Base-by-base conservation (phyloP, 1,140 invertebrate species). In the Drosophila kepulauana region DNA sequence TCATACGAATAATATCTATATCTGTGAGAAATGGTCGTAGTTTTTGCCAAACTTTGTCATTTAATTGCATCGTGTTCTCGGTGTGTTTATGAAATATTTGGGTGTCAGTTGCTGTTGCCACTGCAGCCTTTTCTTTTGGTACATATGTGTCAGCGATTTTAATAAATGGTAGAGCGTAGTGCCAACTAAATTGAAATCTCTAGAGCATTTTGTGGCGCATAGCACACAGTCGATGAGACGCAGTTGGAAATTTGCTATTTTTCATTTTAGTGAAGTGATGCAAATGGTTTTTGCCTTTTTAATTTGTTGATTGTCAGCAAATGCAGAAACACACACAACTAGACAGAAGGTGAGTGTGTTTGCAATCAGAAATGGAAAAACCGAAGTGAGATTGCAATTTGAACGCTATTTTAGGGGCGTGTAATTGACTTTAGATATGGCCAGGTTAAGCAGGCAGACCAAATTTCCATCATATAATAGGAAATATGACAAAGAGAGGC, bases 291-390 rank as follows among this genome's bases (percentile, higher is more conserved):
- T 59, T 35, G 8, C 52, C 11, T 54, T 68, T 73, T 68, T 68
- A 74, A 74, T 74, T 74, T 74, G 71, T 45, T 68, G 71, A 74
- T 74, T 74, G 71, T 64, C 54, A 35, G 49, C 63, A 28, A 28
- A 51, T 49, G 46, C 56, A 56, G 15, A 2, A 56, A 28, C 25
- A 25, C 28, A 6, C 11, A 25, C 13, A 41, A 3, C 20, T 20
- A 20, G 3, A 20, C 3, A 20, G 16, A 5, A 3, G 7, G 30
- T 33, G 30, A 33, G 30, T 33, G 30, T 33, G 5, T 7, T 5
- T 7, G 20, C 1, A n/a, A 13, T 33, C 35, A 13, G 28, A 45
- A 70, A 46, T 63, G 38, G n/a, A 38, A 30, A 33, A 61, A 20
- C n/a, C 28, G 15, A 46, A 45, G 28, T 54, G 28, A 13, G n/a